Evolutionary conservation across 2,113 vertebrate species (phyloP), one percentile per base, ranked within the genome.

Genomic region (Alouatta palliata): DNA sequence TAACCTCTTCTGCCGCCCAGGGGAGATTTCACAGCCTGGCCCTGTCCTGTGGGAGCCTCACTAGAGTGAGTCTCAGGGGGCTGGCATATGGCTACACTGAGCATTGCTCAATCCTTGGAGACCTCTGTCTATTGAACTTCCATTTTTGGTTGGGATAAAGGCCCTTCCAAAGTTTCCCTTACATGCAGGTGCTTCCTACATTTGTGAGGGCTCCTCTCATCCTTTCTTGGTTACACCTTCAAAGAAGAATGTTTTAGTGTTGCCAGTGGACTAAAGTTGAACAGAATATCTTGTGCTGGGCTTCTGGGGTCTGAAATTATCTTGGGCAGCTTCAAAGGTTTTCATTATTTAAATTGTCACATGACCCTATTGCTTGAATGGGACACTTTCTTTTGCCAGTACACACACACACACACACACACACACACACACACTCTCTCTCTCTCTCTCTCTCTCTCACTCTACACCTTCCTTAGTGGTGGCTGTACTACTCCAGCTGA

Each of bases 81-180:
- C 25, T 16, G 0, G 25, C 13, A 27, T 35, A 30, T 16, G 61
- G 23, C 13, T 40, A 68, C 2, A 17, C 21, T 70, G 47, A 87
- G 35, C 20, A 25, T 47, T 23, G 2, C 52, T 61, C 68, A 25
- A 9, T 84, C n/a, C 35, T 52, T 64, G 5, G 13, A 43, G 17
- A 43, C n/a, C 52, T 80, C 73, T 91, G 70, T 40, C 54, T 47
- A 2, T n/a, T 96, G 20, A 40, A 54, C 21, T 86, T 94, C 17
- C 27, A 32, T 49, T 64, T 94, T 49, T 25, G 47, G 27, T 70
- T 52, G n/a, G 12, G 9, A 27, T 66, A 64, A 73, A 80, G 32
- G 11, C 14, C 20, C 61, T 76, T 43, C 79, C 43, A 73, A 54
- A 84, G 40, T 79, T 45, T 64, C 73, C 82, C 30, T 88, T 58